Conservation (phyloP, 2,888 invertebrate species). For the Loripinus fragilis region DNA sequence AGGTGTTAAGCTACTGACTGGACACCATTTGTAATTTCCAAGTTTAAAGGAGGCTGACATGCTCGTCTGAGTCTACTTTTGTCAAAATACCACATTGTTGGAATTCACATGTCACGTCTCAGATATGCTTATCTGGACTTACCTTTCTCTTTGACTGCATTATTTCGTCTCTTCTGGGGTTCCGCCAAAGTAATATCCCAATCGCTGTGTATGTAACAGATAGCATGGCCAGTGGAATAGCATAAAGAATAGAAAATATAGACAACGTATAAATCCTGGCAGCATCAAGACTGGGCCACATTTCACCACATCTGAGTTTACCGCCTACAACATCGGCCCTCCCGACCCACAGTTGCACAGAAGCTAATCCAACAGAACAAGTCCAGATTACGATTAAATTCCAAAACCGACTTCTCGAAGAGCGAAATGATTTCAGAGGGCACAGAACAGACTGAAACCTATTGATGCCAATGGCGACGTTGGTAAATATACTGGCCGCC, state of each 20-base stretch:
- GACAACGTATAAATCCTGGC: constrained; percentile 65
- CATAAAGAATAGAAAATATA: constrained; percentile 78
- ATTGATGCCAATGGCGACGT: constrained; percentile 5
- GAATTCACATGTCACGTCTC: no score
- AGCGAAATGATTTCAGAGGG: constrained; percentile 7
- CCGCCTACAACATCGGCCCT: background rate
- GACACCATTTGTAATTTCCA: no score
- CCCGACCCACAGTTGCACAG: background rate
- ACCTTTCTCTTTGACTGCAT: constrained; percentile 84
- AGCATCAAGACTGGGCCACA: background rate
- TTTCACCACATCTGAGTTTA: background rate
- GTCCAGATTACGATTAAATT: background rate
- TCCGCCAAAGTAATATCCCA: constrained; percentile 83
- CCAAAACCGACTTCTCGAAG: constrained; percentile 11
- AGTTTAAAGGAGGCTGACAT: no score
- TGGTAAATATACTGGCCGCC: background rate
- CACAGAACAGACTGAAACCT: constrained; percentile 12
- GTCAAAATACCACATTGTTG: no score
- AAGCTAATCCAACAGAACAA: background rate
- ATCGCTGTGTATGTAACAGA: constrained; percentile 84
- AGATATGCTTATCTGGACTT: no score
- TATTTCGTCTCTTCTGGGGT: constrained; percentile 84
- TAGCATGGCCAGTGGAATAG: constrained; percentile 83
- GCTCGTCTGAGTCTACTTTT: no score
- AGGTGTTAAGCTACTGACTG: no score